A percentile compares a stretch with the other conserved stretches of the same genome.
phyloP scores from a whole-genome alignment of 2,888 invertebrate genomes.

The Drosophila kuntzei region DNA sequence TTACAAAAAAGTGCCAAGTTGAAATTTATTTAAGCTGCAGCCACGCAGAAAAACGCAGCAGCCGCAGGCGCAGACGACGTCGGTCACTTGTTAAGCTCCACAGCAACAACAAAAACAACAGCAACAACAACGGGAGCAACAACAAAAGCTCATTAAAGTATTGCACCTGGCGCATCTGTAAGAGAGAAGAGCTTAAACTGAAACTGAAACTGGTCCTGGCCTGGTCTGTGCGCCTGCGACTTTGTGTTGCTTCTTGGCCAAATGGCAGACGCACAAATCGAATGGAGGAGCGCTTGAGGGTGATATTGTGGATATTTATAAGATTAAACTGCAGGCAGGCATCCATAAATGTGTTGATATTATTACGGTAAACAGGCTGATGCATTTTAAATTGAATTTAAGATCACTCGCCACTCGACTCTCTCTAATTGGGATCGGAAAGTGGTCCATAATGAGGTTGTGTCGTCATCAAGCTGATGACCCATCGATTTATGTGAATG shows the following conservation, averaged over 20 bases:
- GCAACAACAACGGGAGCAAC: constrained; percentile 22
- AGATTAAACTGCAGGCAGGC: constrained; percentile 40
- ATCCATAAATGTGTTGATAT: constrained; percentile 78
- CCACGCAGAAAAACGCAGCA: constrained; percentile 48
- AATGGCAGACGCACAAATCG: constrained; percentile 27
- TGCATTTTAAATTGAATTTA: constrained; percentile 79
- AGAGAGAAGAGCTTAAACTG: constrained; percentile 16
- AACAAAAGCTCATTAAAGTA: constrained; percentile 76
- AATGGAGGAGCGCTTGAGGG: constrained; percentile 51
- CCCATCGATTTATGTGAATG: constrained; percentile 56
- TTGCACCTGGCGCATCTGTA: constrained; percentile 70
- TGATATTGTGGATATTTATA: constrained; percentile 43
- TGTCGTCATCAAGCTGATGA: constrained; percentile 53
- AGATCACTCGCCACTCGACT: constrained; percentile 49
- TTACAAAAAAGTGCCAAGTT: constrained; percentile 53
- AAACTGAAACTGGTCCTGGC: constrained; percentile 30
- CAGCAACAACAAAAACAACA: constrained; percentile 2
- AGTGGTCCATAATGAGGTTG: constrained; percentile 52
- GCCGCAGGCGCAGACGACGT: constrained; percentile 48
- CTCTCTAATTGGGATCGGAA: constrained; percentile 67
- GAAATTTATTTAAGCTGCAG: constrained; percentile 61
- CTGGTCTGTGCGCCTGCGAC: constrained; percentile 30
- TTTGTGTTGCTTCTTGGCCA: constrained; percentile 10
- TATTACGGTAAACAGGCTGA: constrained; percentile 80
- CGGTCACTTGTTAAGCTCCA: constrained; percentile 56